These are phyloP conservation scores for Phalacrocorax aristotelis DNA, from an alignment of 2,113 vertebrate species.

Conservation along the genomic window DNA sequence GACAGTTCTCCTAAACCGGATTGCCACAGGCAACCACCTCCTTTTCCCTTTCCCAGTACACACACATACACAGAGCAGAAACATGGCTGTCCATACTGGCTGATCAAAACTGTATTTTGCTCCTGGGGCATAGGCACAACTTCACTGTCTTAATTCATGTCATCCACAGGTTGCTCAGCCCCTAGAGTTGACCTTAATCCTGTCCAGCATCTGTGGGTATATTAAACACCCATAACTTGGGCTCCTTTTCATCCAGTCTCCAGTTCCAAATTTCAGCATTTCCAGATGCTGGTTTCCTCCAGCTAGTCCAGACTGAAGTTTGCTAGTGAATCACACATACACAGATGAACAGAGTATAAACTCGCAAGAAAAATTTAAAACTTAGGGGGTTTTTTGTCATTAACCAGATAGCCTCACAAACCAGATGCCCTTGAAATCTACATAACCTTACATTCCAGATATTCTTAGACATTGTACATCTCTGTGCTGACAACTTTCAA, in stretches of 20 bases:
- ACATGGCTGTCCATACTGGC: neutral
- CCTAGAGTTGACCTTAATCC: neutral
- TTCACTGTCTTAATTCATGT: neutral
- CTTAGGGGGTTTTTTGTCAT: neutral
- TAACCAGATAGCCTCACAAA: neutral
- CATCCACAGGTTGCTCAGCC: neutral
- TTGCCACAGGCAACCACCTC: neutral
- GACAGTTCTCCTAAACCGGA: neutral
- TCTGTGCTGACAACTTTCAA: neutral
- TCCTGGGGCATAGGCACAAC: neutral
- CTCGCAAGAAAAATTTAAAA: neutral
- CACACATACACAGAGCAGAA: rapidly evolving
- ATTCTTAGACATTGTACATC: neutral
- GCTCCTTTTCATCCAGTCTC: neutral
- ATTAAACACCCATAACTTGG: neutral
- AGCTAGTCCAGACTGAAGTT: neutral
- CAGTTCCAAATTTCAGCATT: neutral
- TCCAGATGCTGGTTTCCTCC: neutral
- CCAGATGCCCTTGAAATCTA: neutral
- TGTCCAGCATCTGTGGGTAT: neutral
- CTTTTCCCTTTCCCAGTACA: neutral
- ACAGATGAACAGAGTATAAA: neutral
- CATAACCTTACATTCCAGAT: neutral
- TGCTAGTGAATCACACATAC: neutral
- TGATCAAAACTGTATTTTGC: neutral